Conservation (phyloP, 2,797 vertebrate genomes). For the Anabacerthia variegaticeps region DNA sequence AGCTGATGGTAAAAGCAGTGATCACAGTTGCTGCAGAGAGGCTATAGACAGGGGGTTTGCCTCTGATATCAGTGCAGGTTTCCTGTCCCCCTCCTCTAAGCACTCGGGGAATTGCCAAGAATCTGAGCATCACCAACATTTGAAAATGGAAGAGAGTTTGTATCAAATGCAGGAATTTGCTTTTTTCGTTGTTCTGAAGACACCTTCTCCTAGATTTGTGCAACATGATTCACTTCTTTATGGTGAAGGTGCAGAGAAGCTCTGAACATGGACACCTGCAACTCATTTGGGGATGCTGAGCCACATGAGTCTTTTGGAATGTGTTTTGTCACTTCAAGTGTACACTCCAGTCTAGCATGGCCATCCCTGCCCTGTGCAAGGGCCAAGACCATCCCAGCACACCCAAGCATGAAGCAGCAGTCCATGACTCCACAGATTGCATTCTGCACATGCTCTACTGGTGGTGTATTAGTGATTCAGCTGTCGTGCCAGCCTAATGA, state of each 20-base stretch:
- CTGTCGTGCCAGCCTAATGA: not conserved
- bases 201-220: not conserved
- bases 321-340: not conserved
- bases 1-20: not conserved
- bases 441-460: not conserved
- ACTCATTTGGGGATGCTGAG: accelerated
- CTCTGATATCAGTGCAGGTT: not conserved
- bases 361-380: accelerated
- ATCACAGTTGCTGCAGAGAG: not conserved
- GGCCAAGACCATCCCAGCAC: not conserved
- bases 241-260: not conserved
- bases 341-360: accelerated
- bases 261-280: not conserved
- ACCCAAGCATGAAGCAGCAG: not conserved
- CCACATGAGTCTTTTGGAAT: accelerated
- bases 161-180: accelerated
- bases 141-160: not conserved
- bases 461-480: not conserved
- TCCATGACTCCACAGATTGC: accelerated
- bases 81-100: not conserved
- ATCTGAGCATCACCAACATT: not conserved
- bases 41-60: accelerated
- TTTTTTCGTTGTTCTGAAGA: not conserved
- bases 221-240: not conserved
- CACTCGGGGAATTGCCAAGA: not conserved